These are phyloP conservation scores for Rhinatrema bivittatum DNA, from an alignment of 2,797 vertebrate species.

Conservation along the genomic window DNA sequence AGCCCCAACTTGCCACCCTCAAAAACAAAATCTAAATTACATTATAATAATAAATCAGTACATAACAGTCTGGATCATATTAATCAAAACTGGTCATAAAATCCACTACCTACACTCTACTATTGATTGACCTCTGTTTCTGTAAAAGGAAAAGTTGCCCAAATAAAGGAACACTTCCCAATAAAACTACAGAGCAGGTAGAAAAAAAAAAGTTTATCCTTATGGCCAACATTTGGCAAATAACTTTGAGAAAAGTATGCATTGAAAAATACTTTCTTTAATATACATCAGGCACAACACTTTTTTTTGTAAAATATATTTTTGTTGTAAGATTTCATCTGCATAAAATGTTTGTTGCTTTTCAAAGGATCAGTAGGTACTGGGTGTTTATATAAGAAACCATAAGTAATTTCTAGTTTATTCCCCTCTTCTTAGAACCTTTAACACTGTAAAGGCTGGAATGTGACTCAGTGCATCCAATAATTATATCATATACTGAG, in stretches of 20 bases:
- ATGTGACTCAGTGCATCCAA: constrained; percentile 2
- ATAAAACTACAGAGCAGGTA: constrained; percentile 51
- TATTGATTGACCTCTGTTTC: constrained; percentile 45
- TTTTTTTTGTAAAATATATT: constrained; percentile 41
- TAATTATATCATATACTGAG: constrained; percentile 85
- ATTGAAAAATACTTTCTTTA: constrained; percentile 75
- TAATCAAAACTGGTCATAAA: constrained; percentile 42
- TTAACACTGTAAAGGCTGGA: constrained; percentile 26
- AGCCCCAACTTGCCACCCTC: constrained; percentile 23
- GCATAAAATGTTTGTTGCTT: constrained; percentile 47
- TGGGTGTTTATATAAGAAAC: constrained; percentile 33
- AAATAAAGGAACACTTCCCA: constrained; percentile 39
- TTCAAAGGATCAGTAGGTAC: too few species aligned
- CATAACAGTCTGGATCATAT: constrained; percentile 45
- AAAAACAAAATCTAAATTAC: constrained; percentile 45
- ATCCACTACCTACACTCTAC: constrained; percentile 42
- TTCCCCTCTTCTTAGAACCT: constrained; percentile 27
- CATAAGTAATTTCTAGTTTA: constrained; percentile 21
- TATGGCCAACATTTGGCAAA: constrained; percentile 67
- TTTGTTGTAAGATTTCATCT: constrained; percentile 49
- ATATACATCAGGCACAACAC: constrained; percentile 70
- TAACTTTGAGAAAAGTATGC: constrained; percentile 59
- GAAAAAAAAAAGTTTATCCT: constrained; percentile 56
- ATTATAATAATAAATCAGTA: constrained; percentile 44
- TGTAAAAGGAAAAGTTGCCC: constrained; percentile 34